Evolutionary conservation across 2,888 invertebrate genomes (phyloP).

Genomic region (Diarsia mendica): DNA sequence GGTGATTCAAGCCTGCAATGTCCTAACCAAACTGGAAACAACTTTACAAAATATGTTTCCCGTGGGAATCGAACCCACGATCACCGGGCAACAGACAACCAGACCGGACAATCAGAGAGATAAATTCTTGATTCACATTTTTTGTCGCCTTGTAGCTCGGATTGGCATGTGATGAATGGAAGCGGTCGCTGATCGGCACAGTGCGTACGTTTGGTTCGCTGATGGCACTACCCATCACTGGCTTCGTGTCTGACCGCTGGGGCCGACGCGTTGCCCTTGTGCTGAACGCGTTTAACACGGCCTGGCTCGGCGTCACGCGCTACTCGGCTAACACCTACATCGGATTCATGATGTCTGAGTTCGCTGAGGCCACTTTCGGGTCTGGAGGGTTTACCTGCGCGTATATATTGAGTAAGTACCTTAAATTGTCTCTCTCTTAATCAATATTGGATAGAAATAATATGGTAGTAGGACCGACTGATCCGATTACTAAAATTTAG

Average conservation of each 20-base stretch:
- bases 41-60: no score
- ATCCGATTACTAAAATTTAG: not conserved
- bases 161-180: conserved; percentile 92
- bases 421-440: not conserved
- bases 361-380: conserved; percentile 92
- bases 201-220: conserved; percentile 92
- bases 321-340: conserved; percentile 90
- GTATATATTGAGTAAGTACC: conserved; percentile 91
- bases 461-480: not conserved
- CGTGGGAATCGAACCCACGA: no score
- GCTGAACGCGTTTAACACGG: conserved; percentile 89
- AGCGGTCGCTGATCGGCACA: conserved; percentile 92
- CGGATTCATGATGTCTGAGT: conserved; percentile 92
- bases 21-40: no score
- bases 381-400: conserved; percentile 93
- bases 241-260: conserved; percentile 93
- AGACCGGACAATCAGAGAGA: not conserved
- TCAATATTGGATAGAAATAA: not conserved
- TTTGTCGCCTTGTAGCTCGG: conserved; percentile 83
- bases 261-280: conserved; percentile 91
- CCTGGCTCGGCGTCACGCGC: conserved; percentile 91
- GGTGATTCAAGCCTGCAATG: no score
- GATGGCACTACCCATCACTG: conserved; percentile 92
- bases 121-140: not conserved
- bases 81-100: no score